Evolutionary conservation across 2,113 vertebrate genomes (phyloP).

Genomic region (Raja brachyura): DNA sequence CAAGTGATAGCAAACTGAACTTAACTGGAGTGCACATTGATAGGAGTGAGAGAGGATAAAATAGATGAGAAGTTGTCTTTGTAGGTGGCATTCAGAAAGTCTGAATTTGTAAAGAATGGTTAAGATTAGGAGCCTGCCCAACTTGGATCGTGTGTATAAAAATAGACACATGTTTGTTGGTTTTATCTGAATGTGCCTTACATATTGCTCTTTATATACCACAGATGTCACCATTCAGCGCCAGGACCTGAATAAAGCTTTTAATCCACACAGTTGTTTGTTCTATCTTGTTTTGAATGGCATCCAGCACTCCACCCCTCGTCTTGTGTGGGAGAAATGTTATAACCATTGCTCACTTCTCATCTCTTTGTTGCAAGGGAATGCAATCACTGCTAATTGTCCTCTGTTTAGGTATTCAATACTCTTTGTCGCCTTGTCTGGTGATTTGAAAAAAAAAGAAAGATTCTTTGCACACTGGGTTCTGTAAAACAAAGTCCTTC

Average conservation of each 20-base stretch:
- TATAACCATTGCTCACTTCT: conserved; percentile 29
- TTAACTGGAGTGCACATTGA: neutral
- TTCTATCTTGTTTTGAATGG: conserved; percentile 26
- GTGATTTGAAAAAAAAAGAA: neutral
- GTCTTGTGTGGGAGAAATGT: conserved; percentile 32
- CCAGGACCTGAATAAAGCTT: conserved; percentile 2
- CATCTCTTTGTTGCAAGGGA: conserved; percentile 11
- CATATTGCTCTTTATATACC: neutral
- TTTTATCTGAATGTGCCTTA: neutral
- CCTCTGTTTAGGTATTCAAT: neutral
- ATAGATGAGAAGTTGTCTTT: neutral
- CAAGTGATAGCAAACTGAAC: too few relatives aligned
- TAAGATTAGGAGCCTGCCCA: neutral
- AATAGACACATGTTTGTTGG: neutral
- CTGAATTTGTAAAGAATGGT: neutral
- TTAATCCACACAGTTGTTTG: conserved; percentile 26
- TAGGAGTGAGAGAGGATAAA: neutral
- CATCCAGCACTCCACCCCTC: conserved; percentile 22
- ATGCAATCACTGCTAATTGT: neutral
- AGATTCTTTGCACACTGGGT: neutral
- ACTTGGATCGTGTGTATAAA: neutral
- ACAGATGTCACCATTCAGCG: conserved; percentile 23
- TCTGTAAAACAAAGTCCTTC: neutral
- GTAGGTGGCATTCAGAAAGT: neutral
- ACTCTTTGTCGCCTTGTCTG: neutral